A percentile compares a stretch with the other conserved stretches of the same genome.
phyloP scores from a whole-genome alignment of 2,888 invertebrate species.

The Operophtera brumata region DNA sequence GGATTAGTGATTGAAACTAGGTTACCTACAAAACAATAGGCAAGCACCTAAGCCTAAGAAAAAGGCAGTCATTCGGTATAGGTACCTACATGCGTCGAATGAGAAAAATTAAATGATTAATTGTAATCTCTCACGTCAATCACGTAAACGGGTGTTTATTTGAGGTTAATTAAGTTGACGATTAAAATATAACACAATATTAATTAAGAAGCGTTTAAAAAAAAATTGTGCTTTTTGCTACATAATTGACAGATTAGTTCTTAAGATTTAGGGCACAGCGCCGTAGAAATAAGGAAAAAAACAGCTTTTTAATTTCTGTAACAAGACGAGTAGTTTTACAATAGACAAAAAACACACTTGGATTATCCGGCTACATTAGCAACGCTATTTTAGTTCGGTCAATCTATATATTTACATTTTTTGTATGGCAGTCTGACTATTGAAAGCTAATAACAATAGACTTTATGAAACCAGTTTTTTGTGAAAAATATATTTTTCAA shows the following conservation, averaged over 20 bases:
- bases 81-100: conserved; percentile 1
- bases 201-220: conserved; percentile 14
- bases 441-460: neutral
- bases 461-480: too few relatives aligned
- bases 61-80: too few relatives aligned
- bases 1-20: too few relatives aligned
- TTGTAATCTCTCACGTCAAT: conserved; percentile 39
- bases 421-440: neutral
- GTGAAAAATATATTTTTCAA: too few relatives aligned
- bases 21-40: too few relatives aligned
- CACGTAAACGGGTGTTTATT: conserved; percentile 35
- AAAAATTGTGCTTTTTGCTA: neutral
- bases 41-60: too few relatives aligned
- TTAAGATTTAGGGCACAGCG: neutral
- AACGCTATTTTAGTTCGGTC: neutral
- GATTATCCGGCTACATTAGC: neutral
- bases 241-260: neutral
- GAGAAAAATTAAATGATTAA: conserved; percentile 10
- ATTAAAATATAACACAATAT: conserved; percentile 7
- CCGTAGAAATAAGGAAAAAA: neutral
- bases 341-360: neutral
- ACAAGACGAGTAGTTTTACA: neutral
- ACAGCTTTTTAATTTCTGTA: neutral
- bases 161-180: conserved; percentile 37
- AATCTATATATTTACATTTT: neutral